Evolutionary conservation across 2,888 invertebrate species (phyloP).

Genomic region (Steromphala cineraria): DNA sequence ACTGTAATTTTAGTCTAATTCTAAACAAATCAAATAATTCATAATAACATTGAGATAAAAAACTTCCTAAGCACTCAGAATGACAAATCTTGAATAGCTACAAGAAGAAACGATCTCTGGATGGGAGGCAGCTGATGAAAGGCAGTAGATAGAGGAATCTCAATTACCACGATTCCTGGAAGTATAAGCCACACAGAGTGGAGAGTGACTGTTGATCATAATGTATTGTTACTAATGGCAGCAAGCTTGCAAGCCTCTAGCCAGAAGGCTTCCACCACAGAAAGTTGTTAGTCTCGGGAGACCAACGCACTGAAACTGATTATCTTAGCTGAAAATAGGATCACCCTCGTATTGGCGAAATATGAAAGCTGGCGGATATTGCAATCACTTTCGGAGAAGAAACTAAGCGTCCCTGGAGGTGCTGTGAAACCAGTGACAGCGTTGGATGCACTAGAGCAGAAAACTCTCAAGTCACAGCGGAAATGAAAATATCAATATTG

Average conservation of each 20-base stretch:
- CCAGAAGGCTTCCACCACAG: too few species aligned
- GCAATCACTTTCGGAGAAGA: constrained; percentile 25
- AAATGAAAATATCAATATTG: constrained; percentile 30
- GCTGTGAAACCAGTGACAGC: not conserved
- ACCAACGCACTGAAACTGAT: constrained; percentile 1
- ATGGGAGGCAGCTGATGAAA: too few species aligned
- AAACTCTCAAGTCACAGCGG: constrained; percentile 16
- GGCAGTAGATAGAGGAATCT: too few species aligned
- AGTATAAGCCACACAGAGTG: too few species aligned
- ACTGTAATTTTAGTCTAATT: not conserved
- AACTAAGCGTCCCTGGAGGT: constrained; percentile 8
- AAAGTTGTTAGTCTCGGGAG: not conserved
- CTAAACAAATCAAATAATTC: not conserved
- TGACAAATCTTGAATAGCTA: not conserved
- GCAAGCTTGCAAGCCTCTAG: too few species aligned
- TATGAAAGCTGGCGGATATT: constrained; percentile 24
- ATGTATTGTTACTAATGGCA: too few species aligned
- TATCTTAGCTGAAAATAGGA: constrained; percentile 14
- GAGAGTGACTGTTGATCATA: too few species aligned
- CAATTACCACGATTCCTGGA: too few species aligned
- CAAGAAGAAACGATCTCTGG: not conserved
- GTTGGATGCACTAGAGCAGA: constrained; percentile 20
- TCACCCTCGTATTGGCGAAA: not conserved
- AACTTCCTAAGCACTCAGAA: not conserved
- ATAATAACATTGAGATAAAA: not conserved